Conservation (phyloP, 1,140 invertebrate genomes). For the Eumaeus atala region DNA sequence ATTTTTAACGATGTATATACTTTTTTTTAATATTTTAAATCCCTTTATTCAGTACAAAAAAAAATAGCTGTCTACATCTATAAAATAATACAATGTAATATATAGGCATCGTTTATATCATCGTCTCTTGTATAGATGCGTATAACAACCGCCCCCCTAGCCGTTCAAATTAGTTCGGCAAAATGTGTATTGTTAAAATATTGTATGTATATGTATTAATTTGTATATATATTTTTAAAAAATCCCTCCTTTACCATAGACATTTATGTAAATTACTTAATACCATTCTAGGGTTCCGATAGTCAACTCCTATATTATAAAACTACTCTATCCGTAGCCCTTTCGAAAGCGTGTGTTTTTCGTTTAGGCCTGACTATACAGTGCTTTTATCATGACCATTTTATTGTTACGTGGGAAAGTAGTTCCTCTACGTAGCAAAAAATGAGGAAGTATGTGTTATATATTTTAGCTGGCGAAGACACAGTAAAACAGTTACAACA, state of each 20-base stretch:
- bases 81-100: slow-evolving; percentile 31
- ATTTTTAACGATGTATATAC: slow-evolving; percentile 1
- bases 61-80: slow-evolving; percentile 41
- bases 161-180: neutral
- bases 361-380: neutral
- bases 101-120: slow-evolving; percentile 1
- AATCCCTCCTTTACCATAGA: slow-evolving; percentile 1
- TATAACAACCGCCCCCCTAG: slow-evolving; percentile 3
- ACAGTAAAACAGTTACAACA: neutral
- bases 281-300: neutral
- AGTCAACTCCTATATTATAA: neutral
- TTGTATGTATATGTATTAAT: slow-evolving; percentile 7
- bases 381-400: neutral
- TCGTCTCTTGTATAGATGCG: neutral
- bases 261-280: slow-evolving; percentile 8
- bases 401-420: neutral
- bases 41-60: slow-evolving; percentile 25
- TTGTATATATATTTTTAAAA: slow-evolving; percentile 9
- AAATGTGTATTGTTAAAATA: slow-evolving; percentile 7
- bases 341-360: neutral
- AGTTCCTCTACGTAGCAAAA: too few species aligned
- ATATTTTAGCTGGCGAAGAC: too few species aligned
- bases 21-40: slow-evolving; percentile 7
- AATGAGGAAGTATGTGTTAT: too few species aligned
- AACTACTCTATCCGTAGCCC: neutral